phyloP scores from a whole-genome alignment of 2,113 vertebrate genomes.

The Taxidea taxus region DNA sequence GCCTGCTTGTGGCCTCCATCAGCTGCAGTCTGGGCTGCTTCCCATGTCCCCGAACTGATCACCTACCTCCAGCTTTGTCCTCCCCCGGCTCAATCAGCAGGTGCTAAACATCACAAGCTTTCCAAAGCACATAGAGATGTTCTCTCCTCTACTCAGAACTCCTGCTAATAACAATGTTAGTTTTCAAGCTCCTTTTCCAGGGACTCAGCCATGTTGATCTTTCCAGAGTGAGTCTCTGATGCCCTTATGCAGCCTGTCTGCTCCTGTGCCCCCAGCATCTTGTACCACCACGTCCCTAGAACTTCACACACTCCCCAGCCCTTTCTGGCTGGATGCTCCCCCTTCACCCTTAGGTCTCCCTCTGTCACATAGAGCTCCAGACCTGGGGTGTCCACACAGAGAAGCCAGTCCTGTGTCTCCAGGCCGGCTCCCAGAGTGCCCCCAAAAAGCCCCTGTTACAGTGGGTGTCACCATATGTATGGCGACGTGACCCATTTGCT shows the following conservation, averaged over 20 bases:
- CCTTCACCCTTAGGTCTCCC: neutral
- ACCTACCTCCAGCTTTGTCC: neutral
- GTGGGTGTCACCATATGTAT: neutral
- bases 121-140: neutral
- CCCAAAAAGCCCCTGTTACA: neutral
- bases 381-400: neutral
- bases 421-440: neutral
- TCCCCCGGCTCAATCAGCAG: neutral
- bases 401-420: neutral
- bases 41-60: neutral
- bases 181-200: neutral
- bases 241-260: neutral
- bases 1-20: fast-evolving
- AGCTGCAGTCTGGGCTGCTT: neutral
- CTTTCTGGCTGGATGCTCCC: neutral
- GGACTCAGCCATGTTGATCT: neutral
- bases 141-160: neutral
- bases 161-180: neutral
- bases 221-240: neutral
- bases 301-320: neutral
- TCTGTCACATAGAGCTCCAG: neutral
- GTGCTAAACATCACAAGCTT: neutral
- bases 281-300: fast-evolving
- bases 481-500: neutral
- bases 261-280: neutral